phyloP scores from a whole-genome alignment of 2,113 vertebrate species.

The Burhinus oedicnemus region DNA sequence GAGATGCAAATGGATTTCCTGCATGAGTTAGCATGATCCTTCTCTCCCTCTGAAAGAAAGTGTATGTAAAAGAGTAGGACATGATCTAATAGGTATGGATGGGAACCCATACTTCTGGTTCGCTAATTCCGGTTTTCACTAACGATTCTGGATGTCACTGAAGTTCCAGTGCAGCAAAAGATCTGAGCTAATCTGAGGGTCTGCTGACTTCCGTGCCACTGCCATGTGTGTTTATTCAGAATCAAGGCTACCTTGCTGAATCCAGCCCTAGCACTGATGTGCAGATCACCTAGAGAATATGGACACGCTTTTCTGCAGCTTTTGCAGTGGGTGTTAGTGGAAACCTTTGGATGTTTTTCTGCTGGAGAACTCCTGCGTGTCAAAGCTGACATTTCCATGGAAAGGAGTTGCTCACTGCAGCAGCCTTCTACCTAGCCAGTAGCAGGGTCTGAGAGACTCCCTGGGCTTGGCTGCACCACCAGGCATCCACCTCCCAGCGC shows the following conservation, averaged over 20 bases:
- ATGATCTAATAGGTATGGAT: neutral
- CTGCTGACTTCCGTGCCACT: neutral
- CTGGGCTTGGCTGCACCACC: too few species aligned
- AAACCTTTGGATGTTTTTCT: neutral
- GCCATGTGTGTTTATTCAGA: neutral
- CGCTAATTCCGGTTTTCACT: neutral
- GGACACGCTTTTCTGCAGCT: neutral
- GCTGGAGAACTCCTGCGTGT: neutral
- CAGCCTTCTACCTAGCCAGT: neutral
- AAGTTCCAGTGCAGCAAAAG: neutral
- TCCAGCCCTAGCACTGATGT: neutral
- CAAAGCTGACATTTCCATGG: neutral
- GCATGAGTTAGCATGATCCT: neutral
- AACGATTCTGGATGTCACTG: neutral
- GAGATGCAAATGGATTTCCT: neutral
- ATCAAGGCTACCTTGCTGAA: neutral
- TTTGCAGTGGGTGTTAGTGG: neutral
- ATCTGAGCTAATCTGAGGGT: neutral
- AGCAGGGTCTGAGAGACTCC: neutral
- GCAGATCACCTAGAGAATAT: accelerated
- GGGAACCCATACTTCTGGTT: neutral
- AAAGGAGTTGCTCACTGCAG: neutral
- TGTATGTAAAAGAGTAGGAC: neutral
- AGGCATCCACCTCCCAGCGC: neutral
- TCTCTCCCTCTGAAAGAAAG: neutral